Evolutionary conservation across 2,888 invertebrate genomes (phyloP).

Genomic region (Galerucella calmariensis): DNA sequence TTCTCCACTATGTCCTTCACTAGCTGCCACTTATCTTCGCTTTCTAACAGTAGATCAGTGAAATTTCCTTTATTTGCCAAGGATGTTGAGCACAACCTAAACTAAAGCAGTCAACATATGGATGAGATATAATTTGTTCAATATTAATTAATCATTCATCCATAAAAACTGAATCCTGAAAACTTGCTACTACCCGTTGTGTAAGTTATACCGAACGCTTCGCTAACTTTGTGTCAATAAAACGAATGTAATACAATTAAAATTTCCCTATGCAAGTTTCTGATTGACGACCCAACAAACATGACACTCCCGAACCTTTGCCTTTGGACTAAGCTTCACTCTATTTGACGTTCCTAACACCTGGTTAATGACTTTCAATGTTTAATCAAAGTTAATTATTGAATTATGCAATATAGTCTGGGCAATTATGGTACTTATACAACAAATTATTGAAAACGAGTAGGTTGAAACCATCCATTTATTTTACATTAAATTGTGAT

Average conservation of each 20-base stretch:
- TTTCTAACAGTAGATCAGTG: too few species aligned
- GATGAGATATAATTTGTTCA: too few species aligned
- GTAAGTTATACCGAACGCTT: neutral
- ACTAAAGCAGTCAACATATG: too few species aligned
- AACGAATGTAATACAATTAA: slow-evolving; percentile 26
- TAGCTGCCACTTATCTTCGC: too few species aligned
- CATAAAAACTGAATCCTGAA: too few species aligned
- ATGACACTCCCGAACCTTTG: slow-evolving; percentile 12
- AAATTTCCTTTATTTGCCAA: too few species aligned
- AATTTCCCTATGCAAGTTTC: slow-evolving; percentile 26
- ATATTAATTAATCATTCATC: too few species aligned
- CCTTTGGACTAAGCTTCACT: slow-evolving; percentile 15
- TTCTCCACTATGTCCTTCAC: too few species aligned
- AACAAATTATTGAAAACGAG: too few species aligned
- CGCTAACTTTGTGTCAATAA: slow-evolving; percentile 12
- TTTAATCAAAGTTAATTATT: slow-evolving; percentile 10
- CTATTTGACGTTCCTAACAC: slow-evolving; percentile 28
- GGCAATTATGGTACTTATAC: neutral
- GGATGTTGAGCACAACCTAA: too few species aligned
- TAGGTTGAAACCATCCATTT: too few species aligned
- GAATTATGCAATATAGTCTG: slow-evolving; percentile 18
- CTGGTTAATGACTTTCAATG: slow-evolving; percentile 24
- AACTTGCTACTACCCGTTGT: neutral
- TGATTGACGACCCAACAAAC: slow-evolving; percentile 17
- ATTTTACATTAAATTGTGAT: neutral